These are phyloP conservation scores for Drosophila mayri DNA, from an alignment of 1,140 invertebrate species.

Conservation along the genomic window DNA sequence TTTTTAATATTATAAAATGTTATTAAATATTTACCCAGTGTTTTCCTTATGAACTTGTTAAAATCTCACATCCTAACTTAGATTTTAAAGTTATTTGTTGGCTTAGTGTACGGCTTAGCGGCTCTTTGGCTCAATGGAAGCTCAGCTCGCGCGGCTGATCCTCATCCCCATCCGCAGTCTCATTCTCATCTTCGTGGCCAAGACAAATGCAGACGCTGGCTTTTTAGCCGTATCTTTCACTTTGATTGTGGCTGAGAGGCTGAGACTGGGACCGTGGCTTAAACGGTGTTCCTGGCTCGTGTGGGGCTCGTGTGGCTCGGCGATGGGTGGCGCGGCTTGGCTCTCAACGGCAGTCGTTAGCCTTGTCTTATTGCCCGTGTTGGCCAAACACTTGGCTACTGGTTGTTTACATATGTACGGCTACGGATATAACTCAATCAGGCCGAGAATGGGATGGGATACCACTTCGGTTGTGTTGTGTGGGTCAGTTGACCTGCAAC, in stretches of 20 bases:
- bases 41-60: neutral
- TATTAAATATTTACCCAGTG: neutral
- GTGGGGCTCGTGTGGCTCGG: slow-evolving; percentile 51
- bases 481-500: slow-evolving; percentile 64
- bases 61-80: neutral
- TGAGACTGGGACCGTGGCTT: slow-evolving; percentile 18
- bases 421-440: slow-evolving; percentile 75
- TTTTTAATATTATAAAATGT: neutral
- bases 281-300: slow-evolving; percentile 28
- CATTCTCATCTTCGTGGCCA: slow-evolving; percentile 47
- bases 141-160: slow-evolving; percentile 30
- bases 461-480: slow-evolving; percentile 8
- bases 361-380: slow-evolving; percentile 41
- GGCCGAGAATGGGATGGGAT: slow-evolving; percentile 7
- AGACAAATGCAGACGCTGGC: slow-evolving; percentile 77
- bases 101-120: slow-evolving; percentile 14
- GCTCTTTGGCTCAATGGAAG: slow-evolving; percentile 48
- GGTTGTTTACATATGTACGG: slow-evolving; percentile 76
- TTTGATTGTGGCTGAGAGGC: slow-evolving; percentile 66
- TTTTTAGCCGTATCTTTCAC: slow-evolving; percentile 81
- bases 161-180: slow-evolving; percentile 34
- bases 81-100: neutral
- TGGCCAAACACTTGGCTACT: slow-evolving; percentile 70
- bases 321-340: slow-evolving; percentile 45
- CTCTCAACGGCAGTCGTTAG: slow-evolving; percentile 24